Conservation (phyloP, 2,888 invertebrate genomes). For the Lycophotia porphyrea region DNA sequence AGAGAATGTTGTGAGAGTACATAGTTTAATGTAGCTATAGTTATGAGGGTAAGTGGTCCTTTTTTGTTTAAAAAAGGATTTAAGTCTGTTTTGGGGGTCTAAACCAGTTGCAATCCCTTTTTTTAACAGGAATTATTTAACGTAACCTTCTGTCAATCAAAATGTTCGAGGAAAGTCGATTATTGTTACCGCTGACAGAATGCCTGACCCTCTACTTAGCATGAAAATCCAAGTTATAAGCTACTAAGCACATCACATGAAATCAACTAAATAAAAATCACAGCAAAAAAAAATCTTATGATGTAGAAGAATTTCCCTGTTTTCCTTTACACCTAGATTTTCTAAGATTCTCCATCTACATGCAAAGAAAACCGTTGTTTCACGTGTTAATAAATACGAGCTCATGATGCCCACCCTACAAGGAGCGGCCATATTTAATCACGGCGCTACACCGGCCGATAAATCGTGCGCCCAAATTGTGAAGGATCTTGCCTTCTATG, state of each 20-base stretch:
- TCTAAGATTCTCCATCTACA: conserved; percentile 17
- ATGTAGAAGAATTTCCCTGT: not conserved
- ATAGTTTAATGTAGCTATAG: not conserved
- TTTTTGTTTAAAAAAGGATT: not conserved
- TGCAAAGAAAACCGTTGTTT: conserved; percentile 28
- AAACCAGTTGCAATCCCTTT: not conserved
- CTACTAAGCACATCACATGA: not conserved
- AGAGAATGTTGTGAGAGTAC: not conserved
- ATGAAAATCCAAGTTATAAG: not conserved
- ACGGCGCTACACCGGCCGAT: conserved; percentile 75
- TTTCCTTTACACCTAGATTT: conserved; percentile 25
- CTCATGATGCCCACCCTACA: conserved; percentile 51
- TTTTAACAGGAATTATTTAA: not conserved
- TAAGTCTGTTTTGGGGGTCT: not conserved
- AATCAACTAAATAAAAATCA: not conserved
- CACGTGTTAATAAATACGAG: conserved; percentile 44
- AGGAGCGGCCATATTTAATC: conserved; percentile 80
- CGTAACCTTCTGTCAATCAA: not conserved
- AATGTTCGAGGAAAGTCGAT: too few relatives aligned
- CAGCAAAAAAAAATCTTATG: not conserved
- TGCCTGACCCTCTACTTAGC: not conserved
- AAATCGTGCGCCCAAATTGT: conserved; percentile 74
- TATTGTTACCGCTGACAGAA: not conserved
- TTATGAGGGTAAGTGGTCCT: not conserved
- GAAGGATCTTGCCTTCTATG: conserved; percentile 75